A percentile compares a stretch with the other conserved stretches of the same genome.
phyloP scores from a whole-genome alignment of 1,140 invertebrate species.

The Melitaea cinxia region DNA sequence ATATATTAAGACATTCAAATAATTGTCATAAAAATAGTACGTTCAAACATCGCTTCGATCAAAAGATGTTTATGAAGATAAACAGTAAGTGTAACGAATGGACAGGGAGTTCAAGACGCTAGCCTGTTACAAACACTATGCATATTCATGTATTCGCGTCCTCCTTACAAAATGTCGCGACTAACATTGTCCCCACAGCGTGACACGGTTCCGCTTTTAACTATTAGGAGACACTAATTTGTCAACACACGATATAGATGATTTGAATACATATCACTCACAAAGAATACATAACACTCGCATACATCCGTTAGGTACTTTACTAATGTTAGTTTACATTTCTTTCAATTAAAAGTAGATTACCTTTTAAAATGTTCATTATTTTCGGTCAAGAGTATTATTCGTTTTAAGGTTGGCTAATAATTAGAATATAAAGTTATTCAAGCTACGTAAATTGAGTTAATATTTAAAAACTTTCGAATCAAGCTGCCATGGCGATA shows the following conservation, averaged over 20 bases:
- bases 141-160: conserved; percentile 69
- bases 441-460: too few species aligned
- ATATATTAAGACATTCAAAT: background rate
- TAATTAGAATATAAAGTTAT: too few species aligned
- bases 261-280: background rate
- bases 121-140: conserved; percentile 61
- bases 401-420: too few species aligned
- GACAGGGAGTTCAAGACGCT: conserved; percentile 58
- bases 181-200: conserved; percentile 50
- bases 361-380: too few species aligned
- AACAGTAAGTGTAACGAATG: conserved; percentile 49
- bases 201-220: conserved; percentile 64
- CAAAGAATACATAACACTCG: background rate
- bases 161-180: conserved; percentile 67
- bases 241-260: conserved; percentile 18
- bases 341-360: too few species aligned
- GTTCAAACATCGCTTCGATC: background rate
- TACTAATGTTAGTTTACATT: too few species aligned
- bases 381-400: too few species aligned
- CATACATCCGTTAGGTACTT: too few species aligned
- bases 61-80: conserved; percentile 20
- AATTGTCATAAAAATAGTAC: background rate
- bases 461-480: too few species aligned
- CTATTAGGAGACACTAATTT: conserved; percentile 56
- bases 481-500: too few species aligned